phyloP scores from a whole-genome alignment of 2,113 vertebrate species.

The Microtus ochrogaster region DNA sequence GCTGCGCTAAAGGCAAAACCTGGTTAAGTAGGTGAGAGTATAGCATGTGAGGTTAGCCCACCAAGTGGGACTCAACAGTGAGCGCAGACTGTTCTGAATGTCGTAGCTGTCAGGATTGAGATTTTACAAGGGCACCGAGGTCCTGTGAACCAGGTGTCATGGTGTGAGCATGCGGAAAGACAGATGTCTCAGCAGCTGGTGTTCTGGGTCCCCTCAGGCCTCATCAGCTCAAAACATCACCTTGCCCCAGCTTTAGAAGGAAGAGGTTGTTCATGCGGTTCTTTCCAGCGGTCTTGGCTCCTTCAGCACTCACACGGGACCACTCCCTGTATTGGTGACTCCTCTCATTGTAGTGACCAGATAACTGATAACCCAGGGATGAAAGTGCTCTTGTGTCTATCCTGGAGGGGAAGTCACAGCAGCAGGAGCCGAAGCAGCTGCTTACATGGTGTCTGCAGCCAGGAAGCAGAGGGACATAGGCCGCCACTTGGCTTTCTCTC shows the following conservation, averaged over 20 bases:
- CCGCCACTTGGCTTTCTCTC: not conserved
- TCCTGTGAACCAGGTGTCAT: not conserved
- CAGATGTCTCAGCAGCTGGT: not conserved
- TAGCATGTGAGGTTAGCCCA: not conserved
- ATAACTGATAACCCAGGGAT: not conserved
- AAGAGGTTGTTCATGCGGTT: accelerated
- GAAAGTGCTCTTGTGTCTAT: not conserved
- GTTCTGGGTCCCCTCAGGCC: not conserved
- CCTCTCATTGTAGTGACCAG: not conserved
- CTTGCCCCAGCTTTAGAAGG: not conserved
- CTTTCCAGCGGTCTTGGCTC: not conserved
- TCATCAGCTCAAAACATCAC: not conserved
- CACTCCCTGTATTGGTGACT: not conserved
- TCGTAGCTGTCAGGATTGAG: not conserved
- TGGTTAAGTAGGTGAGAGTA: not conserved
- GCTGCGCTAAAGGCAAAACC: not conserved
- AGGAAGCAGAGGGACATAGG: not conserved
- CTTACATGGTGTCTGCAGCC: not conserved
- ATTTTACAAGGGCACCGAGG: not conserved
- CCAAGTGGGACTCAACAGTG: too few relatives aligned
- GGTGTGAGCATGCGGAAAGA: not conserved
- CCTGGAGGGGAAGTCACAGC: not conserved
- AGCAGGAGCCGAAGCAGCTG: not conserved
- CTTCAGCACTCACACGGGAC: not conserved
- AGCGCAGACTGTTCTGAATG: not conserved